Conservation (phyloP, 2,888 invertebrate species). For the Hydrotaea diabolus region DNA sequence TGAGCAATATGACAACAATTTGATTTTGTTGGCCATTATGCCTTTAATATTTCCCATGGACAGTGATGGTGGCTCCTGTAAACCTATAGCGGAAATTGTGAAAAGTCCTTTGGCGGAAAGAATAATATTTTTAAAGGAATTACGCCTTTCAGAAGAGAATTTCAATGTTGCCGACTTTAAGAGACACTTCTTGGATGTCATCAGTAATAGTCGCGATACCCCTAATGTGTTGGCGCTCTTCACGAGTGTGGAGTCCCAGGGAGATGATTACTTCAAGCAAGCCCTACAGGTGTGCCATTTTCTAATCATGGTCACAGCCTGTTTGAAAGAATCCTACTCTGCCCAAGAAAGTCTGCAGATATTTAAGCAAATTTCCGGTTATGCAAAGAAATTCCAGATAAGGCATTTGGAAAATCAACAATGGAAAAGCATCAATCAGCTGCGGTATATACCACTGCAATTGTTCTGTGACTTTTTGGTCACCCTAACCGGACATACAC, state of each 20-base stretch:
- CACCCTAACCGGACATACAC: constrained; percentile 82
- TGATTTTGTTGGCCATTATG: constrained; percentile 75
- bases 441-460: constrained; percentile 82
- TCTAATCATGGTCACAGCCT: constrained; percentile 73
- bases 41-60: constrained; percentile 74
- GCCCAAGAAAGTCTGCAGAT: constrained; percentile 70
- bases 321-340: constrained; percentile 69
- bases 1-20: constrained; percentile 78
- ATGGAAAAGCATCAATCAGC: constrained; percentile 78
- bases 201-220: constrained; percentile 69
- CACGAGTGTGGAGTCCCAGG: constrained; percentile 72
- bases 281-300: constrained; percentile 73
- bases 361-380: constrained; percentile 69
- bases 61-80: constrained; percentile 8
- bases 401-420: constrained; percentile 54
- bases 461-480: constrained; percentile 83
- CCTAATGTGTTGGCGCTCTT: constrained; percentile 71
- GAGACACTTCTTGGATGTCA: constrained; percentile 72
- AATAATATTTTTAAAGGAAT: constrained; percentile 70
- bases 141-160: constrained; percentile 57
- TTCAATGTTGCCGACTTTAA: constrained; percentile 72
- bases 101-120: constrained; percentile 71
- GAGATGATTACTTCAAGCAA: constrained; percentile 68
- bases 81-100: constrained; percentile 70
- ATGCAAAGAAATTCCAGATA: constrained; percentile 70